A percentile compares a stretch with the other conserved stretches of the same genome.
phyloP scores from a whole-genome alignment of 2,113 vertebrate genomes.

The Lates calcarifer region DNA sequence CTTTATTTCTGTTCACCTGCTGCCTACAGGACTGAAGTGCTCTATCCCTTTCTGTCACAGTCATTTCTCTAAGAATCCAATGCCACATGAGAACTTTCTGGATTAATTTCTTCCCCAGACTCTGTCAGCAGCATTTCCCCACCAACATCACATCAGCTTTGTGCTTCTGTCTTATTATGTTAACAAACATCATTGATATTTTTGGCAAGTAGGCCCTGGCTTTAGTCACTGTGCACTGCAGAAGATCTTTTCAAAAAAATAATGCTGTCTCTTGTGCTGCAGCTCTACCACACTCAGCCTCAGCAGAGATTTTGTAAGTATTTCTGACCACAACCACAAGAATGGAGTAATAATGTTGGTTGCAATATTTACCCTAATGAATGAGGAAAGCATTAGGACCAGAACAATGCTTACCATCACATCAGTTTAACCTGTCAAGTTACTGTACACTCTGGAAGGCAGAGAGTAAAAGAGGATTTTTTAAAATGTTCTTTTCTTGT shows the following conservation, averaged over 20 bases:
- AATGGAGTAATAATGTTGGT: constrained; percentile 32
- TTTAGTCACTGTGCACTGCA: constrained; percentile 13
- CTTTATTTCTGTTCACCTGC: constrained; percentile 4
- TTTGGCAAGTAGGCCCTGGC: neutral
- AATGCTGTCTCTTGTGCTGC: constrained; percentile 4
- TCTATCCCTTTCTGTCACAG: neutral
- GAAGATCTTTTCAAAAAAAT: constrained; percentile 15
- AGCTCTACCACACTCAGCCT: neutral
- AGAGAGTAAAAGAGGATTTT: neutral
- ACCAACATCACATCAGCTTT: neutral
- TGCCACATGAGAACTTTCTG: neutral
- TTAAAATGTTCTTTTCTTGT: neutral
- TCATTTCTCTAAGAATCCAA: neutral
- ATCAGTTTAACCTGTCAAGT: neutral
- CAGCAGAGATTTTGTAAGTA: constrained; percentile 22
- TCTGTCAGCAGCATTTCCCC: neutral
- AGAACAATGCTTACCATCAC: neutral
- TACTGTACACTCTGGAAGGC: neutral
- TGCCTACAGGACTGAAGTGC: constrained; percentile 2
- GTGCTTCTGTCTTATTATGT: constrained; percentile 17
- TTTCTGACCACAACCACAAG: constrained; percentile 21
- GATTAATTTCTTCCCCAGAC: neutral
- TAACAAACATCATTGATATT: neutral
- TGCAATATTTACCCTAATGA: constrained; percentile 22
- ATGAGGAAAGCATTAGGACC: constrained; percentile 22